Evolutionary conservation across 2,797 vertebrate genomes (phyloP), one percentile per base, ranked within the genome.

Genomic region (Apogon talboti): DNA sequence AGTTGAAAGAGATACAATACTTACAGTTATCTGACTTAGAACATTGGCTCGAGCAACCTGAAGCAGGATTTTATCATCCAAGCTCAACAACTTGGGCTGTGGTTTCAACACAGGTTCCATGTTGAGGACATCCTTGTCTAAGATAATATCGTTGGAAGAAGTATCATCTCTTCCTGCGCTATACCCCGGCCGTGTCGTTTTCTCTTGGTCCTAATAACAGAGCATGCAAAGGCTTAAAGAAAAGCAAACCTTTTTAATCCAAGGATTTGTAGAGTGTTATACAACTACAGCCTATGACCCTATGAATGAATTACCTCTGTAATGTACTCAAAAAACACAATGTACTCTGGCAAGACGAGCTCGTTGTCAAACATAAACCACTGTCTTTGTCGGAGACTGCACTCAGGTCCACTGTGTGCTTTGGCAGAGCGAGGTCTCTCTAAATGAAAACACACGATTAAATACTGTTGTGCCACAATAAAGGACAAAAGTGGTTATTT

Each of bases 281-380:
- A 38, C 47, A 28, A 28, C 4, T 28, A 28, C 6, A 4, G 1
- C 24, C 24, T 28, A 55, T 6, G 13, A 44, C 1, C 2, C 11
- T 45, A 30, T 35, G 0, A 18, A 11, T 46, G 2, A 56, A 45
- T 85, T 91, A 96, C 94, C 93, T 68, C 48, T 3, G 91, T 93
- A 77, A 93, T 14, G 16, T 95, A 95, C 67, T 96, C 92, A 91
- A 96, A 94, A 74, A 94, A 93, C 56, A 95, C 82, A 35, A 95
- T 48, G 78, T 94, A 94, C 79, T 96, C 95, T 12, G 96, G 95
- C 71, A 97, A 87, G 71, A 95, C 82, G 13, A 96, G 91, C 18
- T 96, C 93, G 53, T 85, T 92, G 68, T 96, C 94, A 77, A 95
- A 96, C 68, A 96, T 83, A 84, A 96, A 94, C 94, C 95, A 97